Evolutionary conservation across 2,797 vertebrate species (phyloP).

Genomic region (Lepidocolaptes lacrymiger): DNA sequence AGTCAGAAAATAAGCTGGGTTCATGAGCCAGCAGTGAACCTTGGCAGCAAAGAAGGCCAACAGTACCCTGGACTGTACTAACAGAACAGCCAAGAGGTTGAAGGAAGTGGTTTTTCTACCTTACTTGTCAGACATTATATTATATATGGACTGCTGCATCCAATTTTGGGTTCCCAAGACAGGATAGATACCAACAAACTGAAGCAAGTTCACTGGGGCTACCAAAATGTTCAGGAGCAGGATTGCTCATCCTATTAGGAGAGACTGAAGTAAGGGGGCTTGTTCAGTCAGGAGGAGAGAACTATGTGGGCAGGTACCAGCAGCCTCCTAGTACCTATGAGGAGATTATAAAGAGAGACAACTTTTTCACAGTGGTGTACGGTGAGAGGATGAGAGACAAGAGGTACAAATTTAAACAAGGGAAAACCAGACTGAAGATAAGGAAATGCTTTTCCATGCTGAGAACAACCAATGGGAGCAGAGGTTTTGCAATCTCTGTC

Average conservation of each 20-base stretch:
- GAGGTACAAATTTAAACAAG: background rate
- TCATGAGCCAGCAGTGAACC: background rate
- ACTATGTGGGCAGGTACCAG: background rate
- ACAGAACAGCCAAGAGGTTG: background rate
- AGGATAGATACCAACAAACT: background rate
- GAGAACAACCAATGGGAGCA: background rate
- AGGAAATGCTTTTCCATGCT: background rate
- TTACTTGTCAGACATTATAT: background rate
- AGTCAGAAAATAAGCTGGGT: background rate
- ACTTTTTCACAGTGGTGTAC: background rate
- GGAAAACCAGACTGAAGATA: background rate
- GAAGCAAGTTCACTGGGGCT: background rate
- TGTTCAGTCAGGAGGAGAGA: background rate
- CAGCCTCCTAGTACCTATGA: background rate
- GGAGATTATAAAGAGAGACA: background rate
- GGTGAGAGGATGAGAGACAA: background rate
- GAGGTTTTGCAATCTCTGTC: background rate
- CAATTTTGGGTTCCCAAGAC: background rate
- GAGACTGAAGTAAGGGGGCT: background rate
- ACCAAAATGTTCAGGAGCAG: background rate
- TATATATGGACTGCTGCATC: background rate
- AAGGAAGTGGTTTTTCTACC: background rate
- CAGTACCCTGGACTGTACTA: background rate
- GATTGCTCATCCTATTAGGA: background rate
- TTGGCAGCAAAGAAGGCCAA: background rate